Conservation (phyloP, 2,113 vertebrate species). For the Aythya baeri region DNA sequence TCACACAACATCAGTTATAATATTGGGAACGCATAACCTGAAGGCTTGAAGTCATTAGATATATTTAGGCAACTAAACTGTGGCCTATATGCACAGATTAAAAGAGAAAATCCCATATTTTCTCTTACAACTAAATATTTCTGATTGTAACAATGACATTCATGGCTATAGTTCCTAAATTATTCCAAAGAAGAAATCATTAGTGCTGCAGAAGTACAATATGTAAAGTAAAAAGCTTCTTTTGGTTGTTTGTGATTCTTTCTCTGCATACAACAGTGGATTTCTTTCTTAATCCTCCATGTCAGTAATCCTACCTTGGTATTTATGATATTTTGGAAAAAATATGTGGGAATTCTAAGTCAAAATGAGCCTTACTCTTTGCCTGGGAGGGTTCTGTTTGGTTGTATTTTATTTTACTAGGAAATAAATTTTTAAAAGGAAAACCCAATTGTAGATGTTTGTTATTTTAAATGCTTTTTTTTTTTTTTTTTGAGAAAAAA, state of each 20-base stretch:
- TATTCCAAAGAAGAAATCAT: not conserved
- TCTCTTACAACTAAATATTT: not conserved
- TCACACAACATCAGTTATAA: not conserved
- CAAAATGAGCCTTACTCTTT: not conserved
- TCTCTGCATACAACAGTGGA: not conserved
- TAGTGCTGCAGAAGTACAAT: not conserved
- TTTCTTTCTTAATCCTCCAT: not conserved
- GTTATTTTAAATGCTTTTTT: not conserved
- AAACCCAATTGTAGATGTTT: not conserved
- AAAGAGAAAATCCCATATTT: not conserved
- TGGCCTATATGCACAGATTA: not conserved
- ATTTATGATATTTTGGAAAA: not conserved
- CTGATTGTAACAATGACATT: not conserved
- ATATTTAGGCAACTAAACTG: not conserved
- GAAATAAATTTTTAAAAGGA: not conserved
- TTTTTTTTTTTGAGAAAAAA: not conserved
- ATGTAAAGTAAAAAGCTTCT: not conserved
- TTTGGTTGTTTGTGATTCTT: not conserved
- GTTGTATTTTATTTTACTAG: not conserved
- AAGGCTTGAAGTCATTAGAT: not conserved
- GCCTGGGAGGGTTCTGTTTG: not conserved
- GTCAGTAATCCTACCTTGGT: not conserved
- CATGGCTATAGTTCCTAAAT: not conserved
- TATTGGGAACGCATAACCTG: not conserved
- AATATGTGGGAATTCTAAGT: not conserved